Percentiles rank a stretch among this genome's conserved stretches.
These are phyloP conservation scores for Nyctibius bracteatus DNA, from an alignment of 2,113 vertebrate genomes.

Conservation along the genomic window DNA sequence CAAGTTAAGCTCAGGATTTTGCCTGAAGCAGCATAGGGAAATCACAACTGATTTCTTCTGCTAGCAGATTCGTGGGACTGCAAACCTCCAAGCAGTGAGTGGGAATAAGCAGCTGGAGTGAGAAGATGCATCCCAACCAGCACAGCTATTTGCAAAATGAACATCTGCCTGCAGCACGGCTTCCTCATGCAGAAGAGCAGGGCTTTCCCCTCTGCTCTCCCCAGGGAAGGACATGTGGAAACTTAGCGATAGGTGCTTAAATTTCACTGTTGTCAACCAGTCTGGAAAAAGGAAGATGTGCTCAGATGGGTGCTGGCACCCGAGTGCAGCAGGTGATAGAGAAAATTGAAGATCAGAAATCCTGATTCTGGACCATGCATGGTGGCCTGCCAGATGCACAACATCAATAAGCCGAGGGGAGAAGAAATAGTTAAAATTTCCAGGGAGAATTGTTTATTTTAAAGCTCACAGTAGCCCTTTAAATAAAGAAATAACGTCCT, in stretches of 20 bases:
- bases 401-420: background rate
- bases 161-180: rapidly evolving
- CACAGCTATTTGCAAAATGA: background rate
- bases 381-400: background rate
- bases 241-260: background rate
- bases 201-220: background rate
- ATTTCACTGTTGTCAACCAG: background rate
- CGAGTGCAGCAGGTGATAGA: rapidly evolving
- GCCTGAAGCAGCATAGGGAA: background rate
- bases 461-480: background rate
- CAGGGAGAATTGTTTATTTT: background rate
- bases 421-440: background rate
- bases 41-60: background rate
- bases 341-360: background rate
- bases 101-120: background rate
- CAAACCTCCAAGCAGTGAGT: background rate
- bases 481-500: background rate
- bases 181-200: background rate
- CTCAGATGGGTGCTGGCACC: background rate
- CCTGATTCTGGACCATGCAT: background rate
- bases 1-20: background rate
- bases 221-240: background rate
- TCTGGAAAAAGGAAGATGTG: background rate
- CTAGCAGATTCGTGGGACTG: background rate
- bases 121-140: background rate